Evolutionary conservation across 2,888 invertebrate species (phyloP).

Genomic region (Hypercompe scribonia): DNA sequence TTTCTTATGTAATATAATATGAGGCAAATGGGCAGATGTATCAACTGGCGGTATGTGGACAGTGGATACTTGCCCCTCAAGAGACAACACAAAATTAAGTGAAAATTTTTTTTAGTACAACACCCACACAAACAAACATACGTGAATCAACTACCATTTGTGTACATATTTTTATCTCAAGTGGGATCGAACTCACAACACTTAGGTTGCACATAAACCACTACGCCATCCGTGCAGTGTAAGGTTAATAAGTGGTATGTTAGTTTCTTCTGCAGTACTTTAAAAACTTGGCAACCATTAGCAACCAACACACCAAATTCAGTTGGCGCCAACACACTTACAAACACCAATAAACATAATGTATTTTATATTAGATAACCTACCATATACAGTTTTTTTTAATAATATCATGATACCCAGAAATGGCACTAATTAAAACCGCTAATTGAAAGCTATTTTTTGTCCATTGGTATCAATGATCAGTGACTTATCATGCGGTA

Average conservation of each 20-base stretch:
- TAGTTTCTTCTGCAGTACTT: not conserved
- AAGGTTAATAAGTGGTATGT: too few species aligned
- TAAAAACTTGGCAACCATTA: not conserved
- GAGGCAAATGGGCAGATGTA: not conserved
- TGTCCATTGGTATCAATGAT: constrained; percentile 27
- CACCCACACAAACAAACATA: too few species aligned
- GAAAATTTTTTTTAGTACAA: too few species aligned
- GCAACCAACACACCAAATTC: not conserved
- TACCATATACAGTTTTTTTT: not conserved
- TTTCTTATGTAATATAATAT: too few species aligned
- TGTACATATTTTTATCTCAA: too few species aligned
- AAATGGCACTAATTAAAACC: constrained; percentile 8
- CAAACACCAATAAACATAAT: not conserved
- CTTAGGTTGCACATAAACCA: too few species aligned
- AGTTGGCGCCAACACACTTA: constrained; percentile 6
- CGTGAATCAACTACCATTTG: too few species aligned
- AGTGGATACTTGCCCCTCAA: too few species aligned
- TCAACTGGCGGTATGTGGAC: too few species aligned
- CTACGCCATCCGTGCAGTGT: too few species aligned
- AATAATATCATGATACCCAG: constrained; percentile 8
- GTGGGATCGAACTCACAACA: too few species aligned
- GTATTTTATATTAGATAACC: constrained; percentile 1
- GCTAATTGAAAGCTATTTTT: constrained; percentile 29
- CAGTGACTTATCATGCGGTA: constrained; percentile 27
- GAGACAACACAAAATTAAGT: too few species aligned